A percentile compares a stretch with the other conserved stretches of the same genome.
phyloP scores from a whole-genome alignment of 2,888 invertebrate species.

The Catocala sponsa region DNA sequence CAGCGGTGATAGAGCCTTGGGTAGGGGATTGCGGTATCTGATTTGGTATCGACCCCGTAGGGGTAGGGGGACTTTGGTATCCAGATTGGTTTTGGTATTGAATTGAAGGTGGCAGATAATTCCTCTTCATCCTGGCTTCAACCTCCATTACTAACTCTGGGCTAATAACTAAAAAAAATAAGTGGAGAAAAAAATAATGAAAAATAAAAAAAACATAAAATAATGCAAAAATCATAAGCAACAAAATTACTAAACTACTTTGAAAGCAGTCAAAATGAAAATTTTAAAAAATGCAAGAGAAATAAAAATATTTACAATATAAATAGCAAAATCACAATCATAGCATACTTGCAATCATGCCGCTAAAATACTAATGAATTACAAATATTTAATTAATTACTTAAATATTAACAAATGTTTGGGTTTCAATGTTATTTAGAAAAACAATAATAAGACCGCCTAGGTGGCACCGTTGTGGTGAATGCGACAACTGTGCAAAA shows the following conservation, averaged over 20 bases:
- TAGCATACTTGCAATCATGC: too few species aligned
- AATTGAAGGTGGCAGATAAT: slow-evolving; percentile 92
- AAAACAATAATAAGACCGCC: too few species aligned
- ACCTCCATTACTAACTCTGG: slow-evolving; percentile 96
- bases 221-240: slow-evolving; percentile 25
- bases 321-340: too few species aligned
- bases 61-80: slow-evolving; percentile 65
- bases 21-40: slow-evolving; percentile 59
- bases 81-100: slow-evolving; percentile 71
- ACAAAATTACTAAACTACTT: background rate
- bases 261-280: too few species aligned
- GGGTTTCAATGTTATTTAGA: too few species aligned
- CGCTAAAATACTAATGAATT: too few species aligned
- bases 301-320: background rate
- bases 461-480: too few species aligned
- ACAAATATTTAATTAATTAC: too few species aligned
- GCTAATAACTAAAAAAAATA: slow-evolving; percentile 91
- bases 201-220: slow-evolving; percentile 28
- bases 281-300: too few species aligned
- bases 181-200: slow-evolving; percentile 22
- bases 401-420: too few species aligned
- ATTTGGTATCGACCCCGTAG: slow-evolving; percentile 48
- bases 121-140: slow-evolving; percentile 95
- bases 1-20: slow-evolving; percentile 57
- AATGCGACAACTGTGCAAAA: too few species aligned